Base-by-base conservation (phyloP, 2,888 invertebrate genomes). In the Drosophila affinis region DNA sequence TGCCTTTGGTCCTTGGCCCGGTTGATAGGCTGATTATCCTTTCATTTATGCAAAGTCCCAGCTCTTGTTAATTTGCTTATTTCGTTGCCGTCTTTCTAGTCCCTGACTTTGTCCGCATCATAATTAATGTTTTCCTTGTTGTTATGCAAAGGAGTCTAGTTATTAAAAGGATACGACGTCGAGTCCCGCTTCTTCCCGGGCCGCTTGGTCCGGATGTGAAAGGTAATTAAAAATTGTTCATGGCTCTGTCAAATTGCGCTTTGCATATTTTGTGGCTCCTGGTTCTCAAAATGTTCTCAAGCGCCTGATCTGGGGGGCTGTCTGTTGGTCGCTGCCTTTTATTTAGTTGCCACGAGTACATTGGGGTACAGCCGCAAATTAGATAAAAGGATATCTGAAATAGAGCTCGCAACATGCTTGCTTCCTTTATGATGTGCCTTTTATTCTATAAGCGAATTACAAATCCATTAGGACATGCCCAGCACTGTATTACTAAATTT, bases 1-100 rank as follows among this genome's bases (percentile, higher is more conserved):
- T 67, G 72, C 54, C 70, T 62, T 75, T 67, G 57, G 59, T 59
- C 70, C 46, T 65, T 54, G 58, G 39, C 45, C 27, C 48, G 53
- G 83, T 72, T 80, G 77, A 78, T 81, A 78, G 78, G 81, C 86
- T 84, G 90, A 89, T 91, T 90, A 91, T 91, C 91, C 91, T 90
- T 90, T 91, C 90, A 89, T 89, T 91, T 89, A 90, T 89, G 89
- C 90, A 87, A 88, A 88, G 88, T 82, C 84, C 73, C 83, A 56
- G 78, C 68, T 79, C 75, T 81, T 89, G 90, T 88, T 90, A 91
- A 90, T 91, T 90, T 88, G 87, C 88, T 90, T 91, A 91, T 89
- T 68, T 83, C 80, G 81, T 77, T 68, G 83, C 85, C 76, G 70
- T 69, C 32, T 47, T 59, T 54, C 51, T 44, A 49, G 32, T 51